Percentiles rank a stretch among this genome's conserved stretches.
Evolutionary conservation across 2,888 invertebrate genomes (phyloP).

Genomic region (Drosophila atripex): DNA sequence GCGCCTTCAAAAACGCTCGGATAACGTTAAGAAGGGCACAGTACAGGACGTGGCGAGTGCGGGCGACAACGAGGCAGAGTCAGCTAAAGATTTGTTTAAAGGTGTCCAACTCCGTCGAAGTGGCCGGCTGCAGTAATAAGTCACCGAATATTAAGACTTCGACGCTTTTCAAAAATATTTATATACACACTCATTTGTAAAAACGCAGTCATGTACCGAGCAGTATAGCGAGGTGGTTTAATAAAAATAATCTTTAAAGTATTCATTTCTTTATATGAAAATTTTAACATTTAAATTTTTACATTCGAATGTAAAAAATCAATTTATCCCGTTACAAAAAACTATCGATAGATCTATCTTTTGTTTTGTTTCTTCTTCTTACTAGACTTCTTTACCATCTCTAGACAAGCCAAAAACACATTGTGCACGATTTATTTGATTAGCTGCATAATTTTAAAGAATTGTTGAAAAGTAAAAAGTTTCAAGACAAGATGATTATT

Average conservation of each 20-base stretch:
- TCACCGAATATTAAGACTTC: conserved; percentile 38
- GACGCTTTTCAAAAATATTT: conserved; percentile 56
- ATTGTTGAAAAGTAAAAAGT: neutral
- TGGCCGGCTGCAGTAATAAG: conserved; percentile 66
- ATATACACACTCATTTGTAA: conserved; percentile 62
- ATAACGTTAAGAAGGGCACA: conserved; percentile 74
- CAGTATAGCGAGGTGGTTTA: conserved; percentile 73
- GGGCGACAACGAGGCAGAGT: conserved; percentile 33
- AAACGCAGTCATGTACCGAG: conserved; percentile 59
- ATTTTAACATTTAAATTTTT: neutral
- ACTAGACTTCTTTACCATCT: neutral
- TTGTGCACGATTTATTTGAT: conserved; percentile 2
- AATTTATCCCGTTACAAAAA: neutral
- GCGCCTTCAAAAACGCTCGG: conserved; percentile 79
- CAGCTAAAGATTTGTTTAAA: conserved; percentile 71
- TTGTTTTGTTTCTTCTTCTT: neutral
- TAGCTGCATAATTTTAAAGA: neutral
- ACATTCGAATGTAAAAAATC: neutral
- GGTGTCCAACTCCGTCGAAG: conserved; percentile 80
- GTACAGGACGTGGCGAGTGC: conserved; percentile 54
- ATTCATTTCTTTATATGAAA: conserved; percentile 2
- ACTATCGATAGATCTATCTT: neutral
- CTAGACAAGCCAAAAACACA: conserved; percentile 18
- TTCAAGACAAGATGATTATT: conserved; percentile 92
- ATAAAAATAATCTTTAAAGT: conserved; percentile 69